Conservation (phyloP, 2,888 invertebrate genomes). For the Drosophila austrosaltans region DNA sequence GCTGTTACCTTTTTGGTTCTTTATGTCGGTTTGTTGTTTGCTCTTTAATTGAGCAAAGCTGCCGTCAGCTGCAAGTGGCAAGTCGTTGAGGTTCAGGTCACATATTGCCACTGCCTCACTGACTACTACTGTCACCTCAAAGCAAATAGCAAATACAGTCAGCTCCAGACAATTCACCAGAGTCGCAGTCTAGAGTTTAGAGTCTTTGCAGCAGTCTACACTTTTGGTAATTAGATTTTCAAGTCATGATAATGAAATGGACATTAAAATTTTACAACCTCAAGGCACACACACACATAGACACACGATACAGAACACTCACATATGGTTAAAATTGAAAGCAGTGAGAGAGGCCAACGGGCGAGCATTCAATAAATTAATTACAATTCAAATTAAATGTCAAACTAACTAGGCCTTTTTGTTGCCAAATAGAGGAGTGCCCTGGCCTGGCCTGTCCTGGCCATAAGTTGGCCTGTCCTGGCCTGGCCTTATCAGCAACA, state of each 20-base stretch:
- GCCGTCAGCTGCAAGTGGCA: constrained; percentile 33
- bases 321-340: constrained; percentile 53
- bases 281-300: constrained; percentile 35
- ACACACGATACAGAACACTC: constrained; percentile 14
- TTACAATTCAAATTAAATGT: constrained; percentile 62
- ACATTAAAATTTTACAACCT: constrained; percentile 79
- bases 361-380: constrained; percentile 72
- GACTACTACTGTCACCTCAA: constrained; percentile 33
- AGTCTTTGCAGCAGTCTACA: constrained; percentile 56
- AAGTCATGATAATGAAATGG: constrained; percentile 72
- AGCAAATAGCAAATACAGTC: constrained; percentile 12
- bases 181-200: background rate
- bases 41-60: constrained; percentile 54
- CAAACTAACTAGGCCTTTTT: constrained; percentile 47
- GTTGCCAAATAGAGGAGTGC: constrained; percentile 26
- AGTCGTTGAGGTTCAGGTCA: constrained; percentile 54
- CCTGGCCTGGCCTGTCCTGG: background rate
- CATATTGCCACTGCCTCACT: constrained; percentile 32
- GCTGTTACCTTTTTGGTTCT: constrained; percentile 41
- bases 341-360: constrained; percentile 40
- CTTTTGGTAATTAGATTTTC: constrained; percentile 77
- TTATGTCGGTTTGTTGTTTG: constrained; percentile 38
- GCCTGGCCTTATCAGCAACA: constrained; percentile 1
- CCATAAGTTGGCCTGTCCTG: background rate
- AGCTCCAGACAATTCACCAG: background rate